These are phyloP conservation scores for Hippolais icterina DNA, from an alignment of 2,113 vertebrate species.

Conservation along the genomic window DNA sequence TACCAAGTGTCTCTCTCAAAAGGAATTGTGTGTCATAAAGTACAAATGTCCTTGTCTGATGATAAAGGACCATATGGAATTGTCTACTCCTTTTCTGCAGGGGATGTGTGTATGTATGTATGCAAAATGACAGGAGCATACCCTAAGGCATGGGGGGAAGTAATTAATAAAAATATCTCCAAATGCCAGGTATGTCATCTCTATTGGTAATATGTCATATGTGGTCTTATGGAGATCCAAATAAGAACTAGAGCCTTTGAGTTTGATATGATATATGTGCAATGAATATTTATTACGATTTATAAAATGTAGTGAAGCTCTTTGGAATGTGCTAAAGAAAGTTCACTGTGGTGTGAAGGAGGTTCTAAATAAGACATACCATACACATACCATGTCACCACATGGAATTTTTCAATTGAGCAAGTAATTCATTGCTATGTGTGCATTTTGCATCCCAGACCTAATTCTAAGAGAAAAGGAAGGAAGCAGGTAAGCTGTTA, in stretches of 20 bases:
- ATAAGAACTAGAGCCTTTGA: not conserved
- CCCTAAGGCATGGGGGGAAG: not conserved
- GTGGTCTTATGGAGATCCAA: not conserved
- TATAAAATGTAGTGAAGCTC: not conserved
- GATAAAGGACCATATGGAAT: not conserved
- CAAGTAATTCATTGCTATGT: not conserved
- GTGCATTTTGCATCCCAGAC: not conserved
- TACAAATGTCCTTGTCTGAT: not conserved
- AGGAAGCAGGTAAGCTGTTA: not conserved
- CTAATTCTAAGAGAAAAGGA: not conserved
- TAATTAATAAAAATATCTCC: constrained; percentile 17
- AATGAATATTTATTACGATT: constrained; percentile 19
- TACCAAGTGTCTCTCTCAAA: not conserved
- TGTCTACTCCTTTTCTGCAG: not conserved
- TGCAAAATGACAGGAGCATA: not conserved
- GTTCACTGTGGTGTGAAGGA: not conserved
- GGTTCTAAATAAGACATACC: not conserved
- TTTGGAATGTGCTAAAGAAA: constrained; percentile 19
- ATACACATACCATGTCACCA: not conserved
- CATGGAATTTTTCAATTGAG: not conserved
- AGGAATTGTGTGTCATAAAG: not conserved
- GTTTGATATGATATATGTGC: not conserved
- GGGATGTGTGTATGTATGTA: not conserved
- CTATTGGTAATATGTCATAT: not conserved
- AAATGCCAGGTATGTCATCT: not conserved